Base-by-base conservation (phyloP, 1,140 invertebrate species). In the Aphaenogaster floridana region DNA sequence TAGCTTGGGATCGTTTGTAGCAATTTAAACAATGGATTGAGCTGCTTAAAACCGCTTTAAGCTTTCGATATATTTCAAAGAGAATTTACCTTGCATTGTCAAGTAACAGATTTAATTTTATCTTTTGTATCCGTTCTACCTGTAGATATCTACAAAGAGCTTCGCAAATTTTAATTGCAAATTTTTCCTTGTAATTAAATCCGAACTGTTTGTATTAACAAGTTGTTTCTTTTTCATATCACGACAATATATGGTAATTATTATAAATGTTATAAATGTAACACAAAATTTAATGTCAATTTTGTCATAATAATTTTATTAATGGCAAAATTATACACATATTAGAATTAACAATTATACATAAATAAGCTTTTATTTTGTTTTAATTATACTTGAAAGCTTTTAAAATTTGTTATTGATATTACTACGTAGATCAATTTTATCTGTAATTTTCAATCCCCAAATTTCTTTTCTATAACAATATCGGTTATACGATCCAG, bases 401-500 rank as follows among this genome's bases (percentile, higher is more conserved):
- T 79, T 36, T 28, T 36, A 2, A 2, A 71, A 57, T 45, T 80
- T 1, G 34, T 42, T 28, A 64, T 36, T 48, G 21, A 36, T 72
- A 42, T 57, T 57, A 54, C 9, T 21, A 36, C 28, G 13, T 8
- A 34, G 15, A 81, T 21, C n/a, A 59, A 71, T 42, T 57, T 34
- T 59, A 45, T 0, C 39, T 42, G 7, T 48, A 61, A 74, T 74
- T 61, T 84, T 50, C 11, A 28, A 42, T 39, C 21, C 21, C 6
- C 11, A 71, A 48, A 39, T 83, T 76, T 76, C 39, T 84, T 84
- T 48, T 7, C 36, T 48, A 45, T 57, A 71, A 17, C 50, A 36
- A 83, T 48, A 63, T 76, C 52, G 42, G 45, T 74, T 76, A 61
- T 59, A 74, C 45, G 69, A 71, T 61, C 45, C 80, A 74, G 28